phyloP scores from a whole-genome alignment of 1,140 invertebrate species.

The Vollenhovia emeryi region DNA sequence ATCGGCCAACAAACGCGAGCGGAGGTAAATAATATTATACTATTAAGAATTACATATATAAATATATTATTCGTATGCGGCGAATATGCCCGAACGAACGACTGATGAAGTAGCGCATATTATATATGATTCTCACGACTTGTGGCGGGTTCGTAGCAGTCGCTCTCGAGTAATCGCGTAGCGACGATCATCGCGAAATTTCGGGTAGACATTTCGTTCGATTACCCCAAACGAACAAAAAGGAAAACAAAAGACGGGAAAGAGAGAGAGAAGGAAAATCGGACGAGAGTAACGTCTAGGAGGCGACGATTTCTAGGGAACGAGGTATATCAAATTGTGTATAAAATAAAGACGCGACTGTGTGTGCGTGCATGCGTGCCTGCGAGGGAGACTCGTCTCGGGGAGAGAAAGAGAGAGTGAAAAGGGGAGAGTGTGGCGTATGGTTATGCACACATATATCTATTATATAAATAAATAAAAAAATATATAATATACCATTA shows the following conservation, averaged over 20 bases:
- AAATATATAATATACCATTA: conserved; percentile 66
- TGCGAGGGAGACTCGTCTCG: conserved; percentile 10
- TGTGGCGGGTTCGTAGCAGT: conserved; percentile 40
- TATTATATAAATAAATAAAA: conserved; percentile 59
- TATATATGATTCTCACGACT: conserved; percentile 47
- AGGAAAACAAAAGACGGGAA: neutral
- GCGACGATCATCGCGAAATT: conserved; percentile 27
- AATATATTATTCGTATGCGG: conserved; percentile 48
- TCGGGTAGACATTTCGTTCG: conserved; percentile 54
- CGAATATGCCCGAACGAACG: conserved; percentile 57
- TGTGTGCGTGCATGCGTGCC: conserved; percentile 39
- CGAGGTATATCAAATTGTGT: conserved; percentile 71
- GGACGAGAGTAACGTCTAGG: conserved; percentile 61
- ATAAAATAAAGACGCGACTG: conserved; percentile 60
- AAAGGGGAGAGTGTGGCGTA: conserved; percentile 34
- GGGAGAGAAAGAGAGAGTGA: neutral
- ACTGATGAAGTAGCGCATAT: conserved; percentile 54
- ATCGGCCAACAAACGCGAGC: conserved; percentile 43
- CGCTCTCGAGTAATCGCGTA: conserved; percentile 35
- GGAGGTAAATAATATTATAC: neutral
- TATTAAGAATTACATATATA: conserved; percentile 47
- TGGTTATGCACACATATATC: conserved; percentile 63
- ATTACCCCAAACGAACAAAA: conserved; percentile 45
- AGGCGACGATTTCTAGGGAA: conserved; percentile 61
- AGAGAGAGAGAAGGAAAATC: conserved; percentile 19